phyloP scores from a whole-genome alignment of 30 jellyfish, hydroid and myxozoan species.

The Chrysaora quinquecirrha region DNA sequence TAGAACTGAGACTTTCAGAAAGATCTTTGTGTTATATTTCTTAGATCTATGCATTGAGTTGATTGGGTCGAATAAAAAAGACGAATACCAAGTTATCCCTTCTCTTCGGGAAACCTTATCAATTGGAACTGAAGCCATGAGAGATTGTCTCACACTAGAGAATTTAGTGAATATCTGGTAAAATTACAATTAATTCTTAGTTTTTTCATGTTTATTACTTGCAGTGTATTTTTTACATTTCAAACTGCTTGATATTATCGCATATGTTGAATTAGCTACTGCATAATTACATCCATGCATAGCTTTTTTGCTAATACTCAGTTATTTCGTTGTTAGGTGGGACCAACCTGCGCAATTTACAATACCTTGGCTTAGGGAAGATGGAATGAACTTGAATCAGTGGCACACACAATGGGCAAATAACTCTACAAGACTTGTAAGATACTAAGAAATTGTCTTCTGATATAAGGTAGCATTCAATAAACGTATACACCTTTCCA shows the following conservation, averaged over 20 bases:
- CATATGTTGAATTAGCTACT: too few relatives aligned
- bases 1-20: too few relatives aligned
- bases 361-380: slow-evolving; percentile 69
- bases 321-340: too few relatives aligned
- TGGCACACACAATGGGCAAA: slow-evolving; percentile 67
- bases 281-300: too few relatives aligned
- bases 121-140: slow-evolving; percentile 47
- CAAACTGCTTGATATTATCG: too few relatives aligned
- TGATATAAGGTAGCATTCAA: too few relatives aligned
- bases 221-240: too few relatives aligned
- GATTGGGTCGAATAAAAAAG: neutral
- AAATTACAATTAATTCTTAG: neutral
- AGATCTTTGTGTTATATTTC: too few relatives aligned
- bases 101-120: neutral
- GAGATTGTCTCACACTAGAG: slow-evolving; percentile 44
- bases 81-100: slow-evolving; percentile 21
- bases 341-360: slow-evolving; percentile 73
- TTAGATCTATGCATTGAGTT: slow-evolving; percentile 29
- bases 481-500: too few relatives aligned
- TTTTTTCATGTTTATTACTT: too few relatives aligned
- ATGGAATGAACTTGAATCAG: slow-evolving; percentile 43
- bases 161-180: slow-evolving; percentile 37
- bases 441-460: too few relatives aligned
- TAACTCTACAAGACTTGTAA: slow-evolving; percentile 48
- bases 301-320: too few relatives aligned